Evolutionary conservation across 2,797 vertebrate species (phyloP).

Genomic region (Ptychadena robeensis): DNA sequence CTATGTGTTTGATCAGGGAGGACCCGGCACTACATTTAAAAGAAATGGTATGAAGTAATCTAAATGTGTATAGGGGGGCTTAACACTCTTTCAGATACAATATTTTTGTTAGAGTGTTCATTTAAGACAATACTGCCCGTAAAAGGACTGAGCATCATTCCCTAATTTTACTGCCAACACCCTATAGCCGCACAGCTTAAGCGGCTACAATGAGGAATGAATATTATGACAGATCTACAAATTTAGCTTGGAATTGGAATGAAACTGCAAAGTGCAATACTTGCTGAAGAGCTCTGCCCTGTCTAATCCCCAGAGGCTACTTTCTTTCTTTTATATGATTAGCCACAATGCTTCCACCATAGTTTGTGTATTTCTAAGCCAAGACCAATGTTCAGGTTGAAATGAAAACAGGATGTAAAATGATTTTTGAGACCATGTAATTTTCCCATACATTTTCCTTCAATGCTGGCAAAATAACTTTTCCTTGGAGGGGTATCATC

Average conservation of each 20-base stretch:
- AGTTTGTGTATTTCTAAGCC: slow-evolving; percentile 22
- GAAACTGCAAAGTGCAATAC: slow-evolving; percentile 3
- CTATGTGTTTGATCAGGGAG: too few relatives aligned
- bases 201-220: slow-evolving; percentile 13
- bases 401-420: slow-evolving; percentile 51
- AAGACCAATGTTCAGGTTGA: slow-evolving; percentile 36
- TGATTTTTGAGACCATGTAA: slow-evolving; percentile 39
- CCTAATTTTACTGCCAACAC: slow-evolving; percentile 8
- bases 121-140: not conserved
- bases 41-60: too few relatives aligned
- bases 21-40: too few relatives aligned
- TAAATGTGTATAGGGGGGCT: too few relatives aligned
- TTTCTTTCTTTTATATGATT: slow-evolving; percentile 17
- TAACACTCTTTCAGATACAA: not conserved
- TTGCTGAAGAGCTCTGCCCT: slow-evolving; percentile 17
- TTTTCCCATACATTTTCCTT: slow-evolving; percentile 45
- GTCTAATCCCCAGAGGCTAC: slow-evolving; percentile 8
- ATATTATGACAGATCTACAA: slow-evolving; percentile 45
- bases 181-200: slow-evolving; percentile 40
- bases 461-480: slow-evolving; percentile 33
- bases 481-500: slow-evolving; percentile 47
- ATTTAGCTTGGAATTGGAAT: slow-evolving; percentile 9
- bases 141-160: not conserved
- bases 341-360: slow-evolving; percentile 33
- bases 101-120: not conserved